phyloP scores from a whole-genome alignment of 2,797 vertebrate genomes.

The Anableps anableps region DNA sequence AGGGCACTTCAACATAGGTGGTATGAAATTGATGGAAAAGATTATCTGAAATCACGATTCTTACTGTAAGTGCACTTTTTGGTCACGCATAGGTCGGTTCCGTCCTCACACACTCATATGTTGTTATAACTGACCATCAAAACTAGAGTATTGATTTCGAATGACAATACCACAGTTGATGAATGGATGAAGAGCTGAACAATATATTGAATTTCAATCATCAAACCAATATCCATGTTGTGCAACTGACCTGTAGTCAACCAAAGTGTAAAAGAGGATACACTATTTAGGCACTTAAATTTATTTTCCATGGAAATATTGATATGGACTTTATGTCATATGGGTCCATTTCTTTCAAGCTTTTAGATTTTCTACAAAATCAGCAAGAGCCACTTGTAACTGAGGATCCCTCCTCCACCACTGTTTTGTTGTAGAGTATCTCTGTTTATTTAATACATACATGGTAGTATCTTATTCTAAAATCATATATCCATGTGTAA shows the following conservation, averaged over 20 bases:
- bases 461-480: conserved; percentile 18
- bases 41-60: conserved; percentile 42
- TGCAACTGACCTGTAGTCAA: background rate
- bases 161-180: background rate
- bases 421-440: conserved; percentile 35
- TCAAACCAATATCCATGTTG: background rate
- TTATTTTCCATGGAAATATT: conserved; percentile 3
- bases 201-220: background rate
- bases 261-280: background rate
- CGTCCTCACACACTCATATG: background rate
- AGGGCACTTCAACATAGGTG: conserved; percentile 47
- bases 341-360: conserved; percentile 27
- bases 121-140: background rate
- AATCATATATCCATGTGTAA: background rate
- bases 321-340: background rate
- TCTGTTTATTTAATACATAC: conserved; percentile 52
- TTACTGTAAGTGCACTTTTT: conserved; percentile 13
- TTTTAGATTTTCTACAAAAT: conserved; percentile 16
- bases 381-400: conserved; percentile 48
- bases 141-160: background rate
- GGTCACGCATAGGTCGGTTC: background rate
- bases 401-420: conserved; percentile 7
- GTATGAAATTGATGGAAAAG: conserved; percentile 32
- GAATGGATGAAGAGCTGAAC: background rate
- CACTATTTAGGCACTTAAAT: background rate